Evolutionary conservation across 2,113 vertebrate species (phyloP).

Genomic region (Camelus dromedarius): DNA sequence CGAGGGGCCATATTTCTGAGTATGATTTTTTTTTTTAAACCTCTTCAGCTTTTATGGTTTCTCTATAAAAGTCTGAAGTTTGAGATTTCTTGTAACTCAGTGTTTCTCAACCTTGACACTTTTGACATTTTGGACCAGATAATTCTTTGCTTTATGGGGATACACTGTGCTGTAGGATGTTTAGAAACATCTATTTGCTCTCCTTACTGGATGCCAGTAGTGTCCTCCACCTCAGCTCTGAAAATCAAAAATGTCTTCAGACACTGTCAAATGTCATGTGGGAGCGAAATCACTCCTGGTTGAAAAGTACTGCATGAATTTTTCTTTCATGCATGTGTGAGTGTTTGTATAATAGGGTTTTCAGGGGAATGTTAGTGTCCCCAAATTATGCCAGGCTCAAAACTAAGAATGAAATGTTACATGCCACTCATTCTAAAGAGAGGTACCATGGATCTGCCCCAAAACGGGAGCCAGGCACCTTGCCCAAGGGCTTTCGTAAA

Average conservation of each 20-base stretch:
- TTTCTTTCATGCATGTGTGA: not conserved
- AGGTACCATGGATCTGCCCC: too few relatives aligned
- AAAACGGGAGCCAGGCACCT: not conserved
- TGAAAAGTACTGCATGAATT: not conserved
- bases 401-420: not conserved
- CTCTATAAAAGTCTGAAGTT: not conserved
- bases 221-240: not conserved
- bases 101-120: not conserved
- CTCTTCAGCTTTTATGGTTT: not conserved
- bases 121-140: not conserved
- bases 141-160: not conserved
- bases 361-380: not conserved
- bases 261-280: not conserved
- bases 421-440: not conserved
- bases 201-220: not conserved
- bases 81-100: not conserved
- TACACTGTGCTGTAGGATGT: not conserved
- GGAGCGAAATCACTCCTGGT: not conserved
- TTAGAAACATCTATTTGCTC: not conserved
- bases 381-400: not conserved
- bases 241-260: not conserved
- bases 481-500: not conserved
- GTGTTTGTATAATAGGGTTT: not conserved
- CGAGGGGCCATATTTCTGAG: not conserved
- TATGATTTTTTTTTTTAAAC: not conserved